Percentiles rank a stretch among this genome's conserved stretches.
phyloP scores from a whole-genome alignment of 2,888 invertebrate species.

The Cantharis rustica region DNA sequence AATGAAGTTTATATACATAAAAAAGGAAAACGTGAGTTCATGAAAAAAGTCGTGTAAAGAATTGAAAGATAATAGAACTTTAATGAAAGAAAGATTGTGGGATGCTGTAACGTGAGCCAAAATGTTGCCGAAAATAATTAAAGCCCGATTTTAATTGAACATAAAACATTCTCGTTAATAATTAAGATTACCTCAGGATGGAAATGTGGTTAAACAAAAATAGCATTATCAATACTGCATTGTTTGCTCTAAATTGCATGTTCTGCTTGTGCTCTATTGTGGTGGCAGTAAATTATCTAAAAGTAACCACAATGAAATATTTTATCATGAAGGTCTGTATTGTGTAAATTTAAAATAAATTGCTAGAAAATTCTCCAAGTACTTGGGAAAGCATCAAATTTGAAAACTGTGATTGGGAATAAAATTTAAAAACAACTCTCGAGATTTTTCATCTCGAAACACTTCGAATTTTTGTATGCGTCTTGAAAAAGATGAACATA shows the following conservation, averaged over 20 bases:
- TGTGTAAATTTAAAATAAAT: neutral
- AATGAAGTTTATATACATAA: neutral
- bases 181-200: neutral
- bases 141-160: neutral
- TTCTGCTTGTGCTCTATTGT: neutral
- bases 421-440: neutral
- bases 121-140: neutral
- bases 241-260: neutral
- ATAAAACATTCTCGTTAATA: neutral
- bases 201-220: neutral
- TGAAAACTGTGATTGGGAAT: neutral
- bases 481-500: neutral
- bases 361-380: neutral
- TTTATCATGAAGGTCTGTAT: neutral
- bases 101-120: neutral
- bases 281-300: neutral
- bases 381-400: neutral
- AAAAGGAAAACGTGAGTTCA: neutral
- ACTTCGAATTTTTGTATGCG: neutral
- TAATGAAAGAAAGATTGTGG: neutral
- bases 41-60: neutral
- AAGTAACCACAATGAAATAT: neutral
- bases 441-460: neutral
- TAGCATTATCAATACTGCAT: neutral
- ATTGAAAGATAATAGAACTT: neutral